These are phyloP conservation scores for Mactra quadrangularis DNA, from an alignment of 1,140 invertebrate genomes.

Conservation along the genomic window DNA sequence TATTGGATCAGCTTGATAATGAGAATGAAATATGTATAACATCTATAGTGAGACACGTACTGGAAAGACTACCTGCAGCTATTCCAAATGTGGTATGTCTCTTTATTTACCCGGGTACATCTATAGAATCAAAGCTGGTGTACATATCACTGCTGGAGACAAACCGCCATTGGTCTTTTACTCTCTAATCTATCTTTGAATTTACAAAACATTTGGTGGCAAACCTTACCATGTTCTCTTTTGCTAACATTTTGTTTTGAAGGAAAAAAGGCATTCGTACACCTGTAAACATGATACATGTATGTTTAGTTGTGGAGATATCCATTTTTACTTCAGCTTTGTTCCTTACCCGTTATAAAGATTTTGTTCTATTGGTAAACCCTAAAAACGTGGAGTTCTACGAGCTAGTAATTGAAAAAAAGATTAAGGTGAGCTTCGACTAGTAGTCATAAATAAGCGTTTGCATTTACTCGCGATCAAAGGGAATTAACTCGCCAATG, in stretches of 20 bases:
- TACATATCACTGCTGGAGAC: not conserved
- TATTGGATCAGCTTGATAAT: not conserved
- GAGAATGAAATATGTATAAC: constrained; percentile 11
- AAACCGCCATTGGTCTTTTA: not conserved
- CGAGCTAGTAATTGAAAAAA: no score
- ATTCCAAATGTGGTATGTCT: constrained; percentile 1
- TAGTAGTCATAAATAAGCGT: no score
- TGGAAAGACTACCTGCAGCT: not conserved
- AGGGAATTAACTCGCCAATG: no score
- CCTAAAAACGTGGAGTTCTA: no score
- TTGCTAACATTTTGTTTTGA: not conserved
- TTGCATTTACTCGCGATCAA: no score
- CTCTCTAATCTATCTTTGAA: not conserved
- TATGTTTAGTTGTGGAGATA: no score
- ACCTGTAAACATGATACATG: not conserved
- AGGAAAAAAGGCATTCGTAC: not conserved
- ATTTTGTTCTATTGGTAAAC: no score
- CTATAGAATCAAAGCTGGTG: not conserved
- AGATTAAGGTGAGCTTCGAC: no score
- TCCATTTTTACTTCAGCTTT: no score
- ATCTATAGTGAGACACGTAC: not conserved
- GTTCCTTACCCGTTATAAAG: no score
- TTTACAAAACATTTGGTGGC: not conserved
- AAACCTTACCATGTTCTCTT: not conserved
- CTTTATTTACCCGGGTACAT: not conserved